Evolutionary conservation across 1,140 invertebrate genomes (phyloP).

Genomic region (Galleria mellonella): DNA sequence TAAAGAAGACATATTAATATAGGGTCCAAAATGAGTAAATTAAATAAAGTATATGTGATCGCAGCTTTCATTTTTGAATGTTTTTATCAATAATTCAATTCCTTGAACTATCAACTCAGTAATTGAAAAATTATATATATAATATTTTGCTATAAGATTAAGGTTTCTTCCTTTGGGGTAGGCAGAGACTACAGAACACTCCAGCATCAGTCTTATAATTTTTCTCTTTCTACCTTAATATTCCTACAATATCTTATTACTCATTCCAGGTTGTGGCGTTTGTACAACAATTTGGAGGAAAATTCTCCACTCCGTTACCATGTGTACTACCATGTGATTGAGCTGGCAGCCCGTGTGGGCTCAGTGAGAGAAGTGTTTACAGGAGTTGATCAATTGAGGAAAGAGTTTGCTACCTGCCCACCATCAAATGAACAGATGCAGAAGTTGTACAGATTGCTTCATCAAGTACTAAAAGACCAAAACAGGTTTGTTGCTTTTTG

Average conservation of each 20-base stretch:
- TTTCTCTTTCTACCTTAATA: not conserved
- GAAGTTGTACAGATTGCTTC: slow-evolving; percentile 90
- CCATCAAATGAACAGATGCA: slow-evolving; percentile 94
- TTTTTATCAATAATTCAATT: too few species aligned
- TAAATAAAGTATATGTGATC: too few species aligned
- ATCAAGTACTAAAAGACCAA: slow-evolving; percentile 86
- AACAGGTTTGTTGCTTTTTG: slow-evolving; percentile 49
- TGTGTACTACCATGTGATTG: slow-evolving; percentile 93
- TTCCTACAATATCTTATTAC: not conserved
- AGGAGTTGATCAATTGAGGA: slow-evolving; percentile 87
- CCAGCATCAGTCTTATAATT: too few species aligned
- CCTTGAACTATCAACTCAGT: too few species aligned
- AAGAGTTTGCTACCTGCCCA: slow-evolving; percentile 87
- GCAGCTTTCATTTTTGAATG: too few species aligned
- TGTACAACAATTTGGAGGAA: slow-evolving; percentile 93
- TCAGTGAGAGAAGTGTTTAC: slow-evolving; percentile 88
- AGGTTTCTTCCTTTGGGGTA: too few species aligned
- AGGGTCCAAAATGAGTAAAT: too few species aligned
- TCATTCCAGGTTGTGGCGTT: slow-evolving; percentile 81
- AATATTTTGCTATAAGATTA: too few species aligned
- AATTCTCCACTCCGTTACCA: slow-evolving; percentile 90
- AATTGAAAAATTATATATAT: too few species aligned
- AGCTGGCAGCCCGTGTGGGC: slow-evolving; percentile 90
- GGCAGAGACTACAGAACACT: too few species aligned
- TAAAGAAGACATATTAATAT: too few species aligned